A percentile compares a stretch with the other conserved stretches of the same genome.
Conservation (phyloP, 2,797 vertebrate species). For the Amniataba percoides region DNA sequence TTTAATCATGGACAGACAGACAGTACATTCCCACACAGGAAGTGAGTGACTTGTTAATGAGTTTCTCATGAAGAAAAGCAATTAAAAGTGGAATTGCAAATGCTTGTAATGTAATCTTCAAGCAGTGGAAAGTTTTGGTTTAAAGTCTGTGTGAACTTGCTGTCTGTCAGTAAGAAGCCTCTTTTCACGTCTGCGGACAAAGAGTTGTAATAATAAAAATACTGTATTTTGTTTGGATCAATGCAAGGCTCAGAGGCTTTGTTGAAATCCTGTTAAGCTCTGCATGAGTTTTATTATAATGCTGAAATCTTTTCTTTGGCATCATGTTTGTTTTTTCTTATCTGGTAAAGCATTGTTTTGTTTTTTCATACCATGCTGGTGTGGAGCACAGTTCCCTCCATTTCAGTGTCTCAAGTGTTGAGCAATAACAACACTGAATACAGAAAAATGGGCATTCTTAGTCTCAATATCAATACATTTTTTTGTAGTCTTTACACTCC, state of each 20-base stretch:
- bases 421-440: neutral
- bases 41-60: neutral
- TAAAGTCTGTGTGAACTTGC: neutral
- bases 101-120: neutral
- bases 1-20: neutral
- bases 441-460: neutral
- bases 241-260: neutral
- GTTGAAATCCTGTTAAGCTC: neutral
- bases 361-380: neutral
- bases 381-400: neutral
- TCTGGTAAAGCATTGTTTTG: conserved; percentile 8
- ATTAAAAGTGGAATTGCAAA: too few species aligned
- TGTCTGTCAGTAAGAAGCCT: neutral
- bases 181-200: conserved; percentile 1
- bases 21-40: too few species aligned
- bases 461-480: too few species aligned
- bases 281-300: neutral
- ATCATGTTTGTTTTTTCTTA: neutral
- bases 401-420: neutral
- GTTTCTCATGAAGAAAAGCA: neutral
- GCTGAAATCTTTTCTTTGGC: neutral
- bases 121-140: neutral
- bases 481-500: neutral
- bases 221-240: neutral
- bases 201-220: neutral